phyloP scores from a whole-genome alignment of 1,140 invertebrate species.

The Amphibalanus amphitrite region DNA sequence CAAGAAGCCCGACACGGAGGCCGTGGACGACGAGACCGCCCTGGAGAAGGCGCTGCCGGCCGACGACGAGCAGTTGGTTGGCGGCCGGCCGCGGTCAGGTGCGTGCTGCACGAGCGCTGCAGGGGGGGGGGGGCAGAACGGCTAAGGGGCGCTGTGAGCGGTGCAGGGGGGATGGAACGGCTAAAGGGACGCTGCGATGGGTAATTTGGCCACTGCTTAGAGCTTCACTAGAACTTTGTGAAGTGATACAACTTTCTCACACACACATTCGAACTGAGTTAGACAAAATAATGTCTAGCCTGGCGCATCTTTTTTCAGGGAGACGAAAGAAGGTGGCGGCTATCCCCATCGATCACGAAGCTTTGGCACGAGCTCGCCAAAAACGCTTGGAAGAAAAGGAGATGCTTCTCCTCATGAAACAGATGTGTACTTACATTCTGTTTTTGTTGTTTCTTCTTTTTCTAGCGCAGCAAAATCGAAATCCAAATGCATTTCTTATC shows the following conservation, averaged over 20 bases:
- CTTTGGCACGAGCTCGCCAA: slow-evolving; percentile 26
- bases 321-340: slow-evolving; percentile 16
- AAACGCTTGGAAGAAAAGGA: slow-evolving; percentile 30
- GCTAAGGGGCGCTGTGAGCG: too few relatives aligned
- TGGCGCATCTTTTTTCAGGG: too few relatives aligned
- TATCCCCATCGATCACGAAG: slow-evolving; percentile 7
- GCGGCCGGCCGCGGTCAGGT: background rate
- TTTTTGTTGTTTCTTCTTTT: slow-evolving; percentile 34
- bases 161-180: too few relatives aligned
- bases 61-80: slow-evolving; percentile 18
- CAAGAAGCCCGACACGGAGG: slow-evolving; percentile 29
- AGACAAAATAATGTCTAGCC: too few relatives aligned
- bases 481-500: slow-evolving; percentile 27
- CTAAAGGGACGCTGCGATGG: too few relatives aligned
- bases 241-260: too few relatives aligned
- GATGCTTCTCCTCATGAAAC: slow-evolving; percentile 31
- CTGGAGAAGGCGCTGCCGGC: slow-evolving; percentile 25
- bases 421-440: slow-evolving; percentile 28
- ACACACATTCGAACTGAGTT: too few relatives aligned
- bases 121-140: too few relatives aligned
- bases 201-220: too few relatives aligned
- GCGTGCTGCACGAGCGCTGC: too few relatives aligned
- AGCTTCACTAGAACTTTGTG: too few relatives aligned
- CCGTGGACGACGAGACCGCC: slow-evolving; percentile 29
- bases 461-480: slow-evolving; percentile 30